Evolutionary conservation across 2,797 vertebrate species (phyloP), one percentile per base, ranked within the genome.

Genomic region (Microcaecilia unicolor): DNA sequence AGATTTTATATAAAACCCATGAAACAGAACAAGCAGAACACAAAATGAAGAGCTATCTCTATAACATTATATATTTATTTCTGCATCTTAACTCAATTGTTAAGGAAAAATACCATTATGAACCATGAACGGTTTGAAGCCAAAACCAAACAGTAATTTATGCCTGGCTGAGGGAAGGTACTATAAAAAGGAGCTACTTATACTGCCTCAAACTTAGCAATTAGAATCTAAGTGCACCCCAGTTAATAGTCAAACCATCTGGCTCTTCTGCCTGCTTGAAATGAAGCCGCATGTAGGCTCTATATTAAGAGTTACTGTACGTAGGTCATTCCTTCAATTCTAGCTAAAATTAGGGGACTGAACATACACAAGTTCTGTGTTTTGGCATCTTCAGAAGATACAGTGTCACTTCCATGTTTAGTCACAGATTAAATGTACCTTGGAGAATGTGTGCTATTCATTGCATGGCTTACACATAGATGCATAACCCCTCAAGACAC

Each of bases 111-210:
- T n/a, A n/a, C n/a, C n/a, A n/a, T n/a, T n/a, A n/a, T n/a, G n/a
- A n/a, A n/a, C n/a, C n/a, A n/a, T n/a, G n/a, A n/a, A n/a, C n/a
- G n/a, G n/a, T n/a, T n/a, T n/a, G n/a, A n/a, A n/a, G n/a, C n/a
- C n/a, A n/a, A n/a, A n/a, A n/a, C n/a, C n/a, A n/a, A n/a, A n/a
- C n/a, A n/a, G n/a, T n/a, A 34, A 27, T 37, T 48, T 36, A 51
- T 22, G 43, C 48, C 44, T 41, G 44, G 36, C 28, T 51, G 39
- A 40, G 58, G 44, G 36, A 37, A 42, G 41, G 27, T 41, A 22
- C 48, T 44, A 46, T 23, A 20, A 24, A 31, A 41, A 44, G 54
- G 31, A 29, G 41, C 56, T 51, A 15, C 22, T 22, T 24, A 13
- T 24, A 25, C 1, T 8, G 15, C 25, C 15, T 10, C 9, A 9